Evolutionary conservation across 2,113 vertebrate genomes (phyloP), one percentile per base, ranked within the genome.

Genomic region (Egretta garzetta): DNA sequence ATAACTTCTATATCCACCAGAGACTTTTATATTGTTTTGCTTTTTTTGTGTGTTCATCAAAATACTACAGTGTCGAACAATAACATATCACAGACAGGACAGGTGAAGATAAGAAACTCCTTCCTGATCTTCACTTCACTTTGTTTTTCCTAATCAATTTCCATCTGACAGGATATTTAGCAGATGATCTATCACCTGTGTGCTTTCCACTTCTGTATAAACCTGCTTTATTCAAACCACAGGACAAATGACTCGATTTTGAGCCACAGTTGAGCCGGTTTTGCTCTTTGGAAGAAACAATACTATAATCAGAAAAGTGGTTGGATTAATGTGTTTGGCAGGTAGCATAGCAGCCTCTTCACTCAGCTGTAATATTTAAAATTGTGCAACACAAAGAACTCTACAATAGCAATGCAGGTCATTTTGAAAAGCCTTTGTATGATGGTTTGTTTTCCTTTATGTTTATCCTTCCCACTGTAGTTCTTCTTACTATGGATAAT

Each of bases 271-370:
- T 84, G 73, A 81, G 39, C 16, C 80, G 33, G 1, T n/a, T 80
- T 89, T 81, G n/a, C 19, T 71, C 80, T 93, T 70, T 75, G 73
- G 18, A 71, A 66, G 35, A 77, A 90, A 62, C 28, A 95, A 82
- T 37, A 30, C 16, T 22, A 35, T 49, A 26, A 82, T 82, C 83
- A 71, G 71, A 89, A 89, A 52, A 0, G 0, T 35, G 43, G 15
- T 10, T 39, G 43, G 49, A 85, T 92, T 90, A 80, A 43, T 70
- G 27, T 72, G 33, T 43, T 94, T 94, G 85, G 58, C 62, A 90
- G 59, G n/a, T 55, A 85, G 72, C 45, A n/a, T 1, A 55, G 52
- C 26, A 89, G 43, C 28, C 26, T 93, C 79, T 66, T 75, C 62
- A 50, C n/a, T 82, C 85, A 62, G 59, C 53, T 73, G 37, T 64